A percentile compares a stretch with the other conserved stretches of the same genome.
phyloP scores from a whole-genome alignment of 2,113 vertebrate species.

The Saguinus midas region DNA sequence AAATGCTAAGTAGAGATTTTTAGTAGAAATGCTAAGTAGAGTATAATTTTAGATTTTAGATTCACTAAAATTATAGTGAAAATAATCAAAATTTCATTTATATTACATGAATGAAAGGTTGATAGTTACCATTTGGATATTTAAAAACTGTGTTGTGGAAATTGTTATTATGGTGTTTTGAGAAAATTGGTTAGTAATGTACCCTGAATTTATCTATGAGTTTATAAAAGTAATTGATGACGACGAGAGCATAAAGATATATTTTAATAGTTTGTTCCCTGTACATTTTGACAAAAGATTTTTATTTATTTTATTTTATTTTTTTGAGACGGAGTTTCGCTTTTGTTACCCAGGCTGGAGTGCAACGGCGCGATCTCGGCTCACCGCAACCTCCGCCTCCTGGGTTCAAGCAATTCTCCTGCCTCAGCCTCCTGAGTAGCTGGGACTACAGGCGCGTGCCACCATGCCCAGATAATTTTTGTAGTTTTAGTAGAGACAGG shows the following conservation, averaged over 20 bases:
- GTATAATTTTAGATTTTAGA: neutral
- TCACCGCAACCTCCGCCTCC: no score
- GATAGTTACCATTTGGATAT: neutral
- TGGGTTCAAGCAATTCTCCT: no score
- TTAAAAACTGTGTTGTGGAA: neutral
- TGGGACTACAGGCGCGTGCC: no score
- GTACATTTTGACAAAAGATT: constrained; percentile 22
- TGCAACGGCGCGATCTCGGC: no score
- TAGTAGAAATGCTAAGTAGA: neutral
- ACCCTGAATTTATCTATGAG: neutral
- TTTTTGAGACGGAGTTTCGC: no score
- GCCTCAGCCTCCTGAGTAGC: no score
- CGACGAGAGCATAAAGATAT: neutral
- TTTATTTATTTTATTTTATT: neutral
- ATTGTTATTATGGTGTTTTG: neutral
- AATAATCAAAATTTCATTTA: constrained; percentile 19
- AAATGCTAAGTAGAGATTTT: neutral
- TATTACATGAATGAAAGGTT: neutral
- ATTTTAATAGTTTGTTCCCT: constrained; percentile 15
- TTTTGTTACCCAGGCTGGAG: no score
- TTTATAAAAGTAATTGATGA: neutral
- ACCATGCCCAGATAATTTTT: no score
- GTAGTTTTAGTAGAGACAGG: no score
- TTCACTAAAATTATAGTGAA: neutral
- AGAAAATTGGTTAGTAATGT: neutral